Percentiles rank a stretch among this genome's conserved stretches.
phyloP scores from a whole-genome alignment of 2,113 vertebrate species.

The Oryzias melastigma region DNA sequence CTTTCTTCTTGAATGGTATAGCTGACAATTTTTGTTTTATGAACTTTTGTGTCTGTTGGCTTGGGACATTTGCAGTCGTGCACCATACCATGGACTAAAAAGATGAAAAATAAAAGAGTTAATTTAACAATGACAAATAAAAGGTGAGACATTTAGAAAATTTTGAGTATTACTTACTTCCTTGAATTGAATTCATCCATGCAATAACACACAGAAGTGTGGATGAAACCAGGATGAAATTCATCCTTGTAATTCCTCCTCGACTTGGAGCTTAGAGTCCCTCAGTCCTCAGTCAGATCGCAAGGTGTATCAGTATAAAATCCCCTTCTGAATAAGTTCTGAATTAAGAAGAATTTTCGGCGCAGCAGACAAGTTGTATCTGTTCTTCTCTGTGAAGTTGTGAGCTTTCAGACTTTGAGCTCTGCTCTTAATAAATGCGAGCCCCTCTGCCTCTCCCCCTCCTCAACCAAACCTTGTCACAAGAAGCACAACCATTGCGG shows the following conservation, averaged over 20 bases:
- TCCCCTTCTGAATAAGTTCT: background rate
- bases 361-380: background rate
- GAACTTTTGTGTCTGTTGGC: accelerated
- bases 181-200: constrained; percentile 20
- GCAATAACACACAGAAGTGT: constrained; percentile 41
- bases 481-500: background rate
- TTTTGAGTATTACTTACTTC: constrained; percentile 52
- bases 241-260: constrained; percentile 47
- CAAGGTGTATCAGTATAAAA: background rate
- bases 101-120: constrained; percentile 1
- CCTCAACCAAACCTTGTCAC: constrained; percentile 6
- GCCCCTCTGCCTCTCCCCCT: constrained; percentile 2
- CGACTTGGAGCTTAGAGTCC: background rate
- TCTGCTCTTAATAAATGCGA: constrained; percentile 33
- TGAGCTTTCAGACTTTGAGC: background rate
- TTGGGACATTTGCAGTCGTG: background rate
- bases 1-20: constrained; percentile 48
- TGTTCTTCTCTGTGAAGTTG: background rate
- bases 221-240: constrained; percentile 1
- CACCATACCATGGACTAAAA: constrained; percentile 31
- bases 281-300: background rate
- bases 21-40: accelerated
- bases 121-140: background rate
- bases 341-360: background rate
- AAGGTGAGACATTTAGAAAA: background rate